phyloP scores from a whole-genome alignment of 2,888 invertebrate genomes.

The Chloroclystis v-ata region DNA sequence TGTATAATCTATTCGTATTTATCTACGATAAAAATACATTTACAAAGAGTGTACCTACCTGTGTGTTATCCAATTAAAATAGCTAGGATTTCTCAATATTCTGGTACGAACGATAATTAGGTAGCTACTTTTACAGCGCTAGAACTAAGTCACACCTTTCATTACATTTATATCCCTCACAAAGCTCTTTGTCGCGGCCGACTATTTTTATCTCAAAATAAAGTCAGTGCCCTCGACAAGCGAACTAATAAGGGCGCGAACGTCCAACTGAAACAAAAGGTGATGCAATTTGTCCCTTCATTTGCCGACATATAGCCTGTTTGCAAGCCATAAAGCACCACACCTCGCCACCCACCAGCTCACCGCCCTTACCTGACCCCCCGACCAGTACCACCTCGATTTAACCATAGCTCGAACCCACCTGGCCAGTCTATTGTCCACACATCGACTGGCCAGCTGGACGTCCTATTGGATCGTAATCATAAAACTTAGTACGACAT shows the following conservation, averaged over 20 bases:
- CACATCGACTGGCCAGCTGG: slow-evolving; percentile 53
- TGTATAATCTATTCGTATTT: too few relatives aligned
- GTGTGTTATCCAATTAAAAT: too few relatives aligned
- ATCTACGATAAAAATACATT: too few relatives aligned
- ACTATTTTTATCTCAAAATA: slow-evolving; percentile 35
- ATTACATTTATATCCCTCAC: slow-evolving; percentile 4
- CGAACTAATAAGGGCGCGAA: slow-evolving; percentile 50
- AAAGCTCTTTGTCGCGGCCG: slow-evolving; percentile 29
- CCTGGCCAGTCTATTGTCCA: slow-evolving; percentile 47
- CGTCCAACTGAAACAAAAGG: slow-evolving; percentile 58
- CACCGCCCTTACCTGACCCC: slow-evolving; percentile 43
- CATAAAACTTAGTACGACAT: slow-evolving; percentile 56
- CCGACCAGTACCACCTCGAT: slow-evolving; percentile 24
- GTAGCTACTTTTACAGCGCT: too few relatives aligned
- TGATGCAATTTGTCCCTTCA: slow-evolving; percentile 66
- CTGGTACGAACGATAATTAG: too few relatives aligned
- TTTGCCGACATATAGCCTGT: slow-evolving; percentile 65
- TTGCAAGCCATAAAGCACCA: slow-evolving; percentile 69
- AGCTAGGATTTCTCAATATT: too few relatives aligned
- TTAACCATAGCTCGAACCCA: slow-evolving; percentile 33
- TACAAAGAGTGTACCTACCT: too few relatives aligned
- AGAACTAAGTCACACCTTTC: neutral
- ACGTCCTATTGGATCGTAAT: slow-evolving; percentile 55
- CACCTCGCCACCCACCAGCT: slow-evolving; percentile 53
- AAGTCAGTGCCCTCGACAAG: slow-evolving; percentile 44